Evolutionary conservation across 2,888 invertebrate genomes (phyloP).

Genomic region (Athetis lepigone): DNA sequence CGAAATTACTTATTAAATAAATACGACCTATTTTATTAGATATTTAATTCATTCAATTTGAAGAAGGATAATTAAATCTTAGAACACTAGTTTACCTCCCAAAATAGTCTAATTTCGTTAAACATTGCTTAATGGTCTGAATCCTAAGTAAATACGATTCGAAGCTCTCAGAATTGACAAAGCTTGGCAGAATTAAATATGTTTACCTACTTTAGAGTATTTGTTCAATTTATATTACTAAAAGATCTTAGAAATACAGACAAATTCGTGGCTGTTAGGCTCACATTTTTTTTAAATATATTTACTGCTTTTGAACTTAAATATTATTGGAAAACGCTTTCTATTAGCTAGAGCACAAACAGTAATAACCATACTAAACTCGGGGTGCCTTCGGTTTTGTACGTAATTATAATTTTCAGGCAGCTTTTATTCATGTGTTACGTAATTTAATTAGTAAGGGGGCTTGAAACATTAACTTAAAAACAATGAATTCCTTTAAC

Average conservation of each 20-base stretch:
- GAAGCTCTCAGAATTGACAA: background rate
- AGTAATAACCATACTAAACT: background rate
- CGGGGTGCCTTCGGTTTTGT: too few species aligned
- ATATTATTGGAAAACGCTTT: slow-evolving; percentile 1
- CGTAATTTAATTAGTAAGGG: background rate
- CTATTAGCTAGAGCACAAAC: background rate
- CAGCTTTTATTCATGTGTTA: background rate
- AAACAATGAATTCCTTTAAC: slow-evolving; percentile 12
- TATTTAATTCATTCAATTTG: background rate
- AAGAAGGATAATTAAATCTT: background rate
- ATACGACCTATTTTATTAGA: background rate
- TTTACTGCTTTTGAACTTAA: background rate
- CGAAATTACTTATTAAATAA: background rate
- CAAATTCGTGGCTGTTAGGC: background rate
- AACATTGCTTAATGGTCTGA: slow-evolving; percentile 7
- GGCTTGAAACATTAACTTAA: slow-evolving; percentile 6
- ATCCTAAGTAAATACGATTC: slow-evolving; percentile 28
- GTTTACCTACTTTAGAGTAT: slow-evolving; percentile 2
- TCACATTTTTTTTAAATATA: background rate
- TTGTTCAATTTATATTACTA: slow-evolving; percentile 1
- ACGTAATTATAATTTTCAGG: too few species aligned
- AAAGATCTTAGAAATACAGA: background rate
- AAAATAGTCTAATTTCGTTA: slow-evolving; percentile 10
- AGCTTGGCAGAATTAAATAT: background rate
- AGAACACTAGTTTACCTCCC: background rate